Evolutionary conservation across 1,140 invertebrate species (phyloP).

Genomic region (Patella vulgata): DNA sequence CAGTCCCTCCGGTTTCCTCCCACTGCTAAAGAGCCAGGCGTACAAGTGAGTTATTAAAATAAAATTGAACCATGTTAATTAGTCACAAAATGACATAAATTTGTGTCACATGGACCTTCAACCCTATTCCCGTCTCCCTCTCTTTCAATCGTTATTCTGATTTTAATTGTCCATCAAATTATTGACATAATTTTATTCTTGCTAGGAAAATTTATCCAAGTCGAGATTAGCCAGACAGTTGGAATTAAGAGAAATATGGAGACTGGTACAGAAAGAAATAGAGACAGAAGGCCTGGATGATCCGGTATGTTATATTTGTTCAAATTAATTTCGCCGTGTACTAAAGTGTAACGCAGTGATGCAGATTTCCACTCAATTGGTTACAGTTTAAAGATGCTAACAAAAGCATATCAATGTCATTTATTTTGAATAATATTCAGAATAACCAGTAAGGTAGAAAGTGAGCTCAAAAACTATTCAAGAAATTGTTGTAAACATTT

Average conservation of each 20-base stretch:
- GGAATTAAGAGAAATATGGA: conserved; percentile 41
- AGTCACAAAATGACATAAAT: neutral
- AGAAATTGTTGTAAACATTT: no score
- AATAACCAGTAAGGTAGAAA: no score
- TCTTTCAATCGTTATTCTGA: neutral
- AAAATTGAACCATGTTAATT: neutral
- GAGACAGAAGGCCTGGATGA: conserved; percentile 28
- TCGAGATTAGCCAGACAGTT: conserved; percentile 26
- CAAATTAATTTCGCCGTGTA: no score
- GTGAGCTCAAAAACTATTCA: no score
- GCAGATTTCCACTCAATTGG: no score
- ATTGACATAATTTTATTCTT: conserved; percentile 2
- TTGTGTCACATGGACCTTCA: neutral
- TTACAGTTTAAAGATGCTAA: no score
- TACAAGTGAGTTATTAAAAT: no score
- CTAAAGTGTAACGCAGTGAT: no score
- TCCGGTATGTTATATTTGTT: conserved; percentile 23
- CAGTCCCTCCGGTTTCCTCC: no score
- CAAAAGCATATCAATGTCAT: no score
- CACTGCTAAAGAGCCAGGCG: no score
- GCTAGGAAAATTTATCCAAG: conserved; percentile 28
- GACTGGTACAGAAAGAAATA: conserved; percentile 40
- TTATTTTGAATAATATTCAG: no score
- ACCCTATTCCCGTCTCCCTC: neutral
- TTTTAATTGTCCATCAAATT: neutral